Conservation (phyloP, 2,113 vertebrate genomes). For the Ptyas mucosa region DNA sequence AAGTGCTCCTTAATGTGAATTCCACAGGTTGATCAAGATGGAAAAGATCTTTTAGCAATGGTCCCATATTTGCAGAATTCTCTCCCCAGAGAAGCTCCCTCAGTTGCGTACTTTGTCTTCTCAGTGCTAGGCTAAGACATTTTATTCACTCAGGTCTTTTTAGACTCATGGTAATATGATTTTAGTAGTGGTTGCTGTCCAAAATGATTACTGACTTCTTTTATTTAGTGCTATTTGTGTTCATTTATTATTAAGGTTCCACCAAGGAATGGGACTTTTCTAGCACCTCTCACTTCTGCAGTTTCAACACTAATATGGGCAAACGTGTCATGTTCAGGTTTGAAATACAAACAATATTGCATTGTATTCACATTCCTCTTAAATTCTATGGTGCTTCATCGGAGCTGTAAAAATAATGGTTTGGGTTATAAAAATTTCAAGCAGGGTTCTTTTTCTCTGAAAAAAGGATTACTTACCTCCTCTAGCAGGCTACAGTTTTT, state of each 20-base stretch:
- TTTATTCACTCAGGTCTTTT: neutral
- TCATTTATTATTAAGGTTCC: neutral
- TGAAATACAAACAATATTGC: neutral
- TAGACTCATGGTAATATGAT: neutral
- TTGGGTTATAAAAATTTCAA: neutral
- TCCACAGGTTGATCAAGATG: neutral
- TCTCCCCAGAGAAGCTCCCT: neutral
- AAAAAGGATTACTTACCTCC: neutral
- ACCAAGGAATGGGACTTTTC: neutral
- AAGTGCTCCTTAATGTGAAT: neutral
- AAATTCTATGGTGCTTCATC: neutral
- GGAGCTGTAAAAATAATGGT: neutral
- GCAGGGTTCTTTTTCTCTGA: neutral
- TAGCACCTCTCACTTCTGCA: neutral
- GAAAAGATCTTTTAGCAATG: neutral
- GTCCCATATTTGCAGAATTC: neutral
- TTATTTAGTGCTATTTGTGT: neutral
- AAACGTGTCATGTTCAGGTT: neutral
- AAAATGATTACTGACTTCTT: neutral
- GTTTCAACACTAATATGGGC: neutral
- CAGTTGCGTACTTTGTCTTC: neutral
- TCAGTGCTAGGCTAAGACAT: neutral
- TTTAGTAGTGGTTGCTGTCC: neutral
- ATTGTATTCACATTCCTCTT: neutral
- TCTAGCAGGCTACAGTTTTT: neutral